Conservation (phyloP, 2,113 vertebrate genomes). For the Tetrax tetrax region DNA sequence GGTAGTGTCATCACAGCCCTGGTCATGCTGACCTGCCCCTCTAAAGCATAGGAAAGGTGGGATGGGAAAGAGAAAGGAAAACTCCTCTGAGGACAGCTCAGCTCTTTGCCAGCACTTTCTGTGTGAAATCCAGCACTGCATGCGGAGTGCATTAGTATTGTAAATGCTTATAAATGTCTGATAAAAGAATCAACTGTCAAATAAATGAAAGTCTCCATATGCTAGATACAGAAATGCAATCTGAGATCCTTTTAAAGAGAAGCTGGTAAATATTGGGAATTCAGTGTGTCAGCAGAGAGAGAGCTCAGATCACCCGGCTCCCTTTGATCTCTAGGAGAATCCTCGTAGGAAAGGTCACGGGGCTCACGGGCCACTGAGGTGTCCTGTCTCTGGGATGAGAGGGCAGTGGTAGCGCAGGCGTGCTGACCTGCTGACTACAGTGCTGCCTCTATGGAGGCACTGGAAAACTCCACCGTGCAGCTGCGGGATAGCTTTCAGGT, state of each 20-base stretch:
- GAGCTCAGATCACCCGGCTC: not conserved
- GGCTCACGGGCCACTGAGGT: not conserved
- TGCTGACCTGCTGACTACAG: not conserved
- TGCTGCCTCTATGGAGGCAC: not conserved
- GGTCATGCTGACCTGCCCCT: not conserved
- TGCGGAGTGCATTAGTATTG: not conserved
- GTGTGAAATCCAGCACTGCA: not conserved
- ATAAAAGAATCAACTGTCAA: constrained; percentile 60
- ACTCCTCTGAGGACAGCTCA: not conserved
- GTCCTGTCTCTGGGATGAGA: not conserved
- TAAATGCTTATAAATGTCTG: constrained; percentile 25
- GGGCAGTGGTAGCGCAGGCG: not conserved
- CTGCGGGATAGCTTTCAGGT: not conserved
- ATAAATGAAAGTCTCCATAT: constrained; percentile 34
- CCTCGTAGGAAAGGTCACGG: not conserved
- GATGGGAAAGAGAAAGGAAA: not conserved
- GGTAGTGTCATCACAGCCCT: not conserved
- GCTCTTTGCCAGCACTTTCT: not conserved
- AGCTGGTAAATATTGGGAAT: constrained; percentile 25
- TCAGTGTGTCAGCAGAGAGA: not conserved
- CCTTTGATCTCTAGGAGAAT: not conserved
- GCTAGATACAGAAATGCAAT: not conserved
- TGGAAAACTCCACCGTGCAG: not conserved
- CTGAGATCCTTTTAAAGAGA: constrained; percentile 38
- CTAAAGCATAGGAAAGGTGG: not conserved